Base-by-base conservation (phyloP, 2,113 vertebrate genomes). In the Herpailurus yagouaroundi region DNA sequence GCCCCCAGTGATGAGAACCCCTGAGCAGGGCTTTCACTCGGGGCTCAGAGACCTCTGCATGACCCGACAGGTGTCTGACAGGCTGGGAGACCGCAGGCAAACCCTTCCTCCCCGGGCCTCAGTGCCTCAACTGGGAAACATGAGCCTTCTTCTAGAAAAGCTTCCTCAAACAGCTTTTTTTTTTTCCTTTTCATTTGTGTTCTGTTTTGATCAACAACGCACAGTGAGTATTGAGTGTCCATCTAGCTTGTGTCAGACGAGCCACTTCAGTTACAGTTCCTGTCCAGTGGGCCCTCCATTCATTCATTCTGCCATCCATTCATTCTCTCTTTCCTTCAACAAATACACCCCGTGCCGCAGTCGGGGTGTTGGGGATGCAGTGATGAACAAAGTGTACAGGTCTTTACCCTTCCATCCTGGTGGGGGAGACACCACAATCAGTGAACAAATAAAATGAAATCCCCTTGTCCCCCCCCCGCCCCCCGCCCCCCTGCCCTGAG, bases 361-460 rank as follows among this genome's bases (percentile, higher is more conserved):
- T 36, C 87, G 1, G 38, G 69, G 18, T 5, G 2, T 2, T 1
- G 4, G 33, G 18, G 55, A 27, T 1, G 7, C 29, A 25, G 41
- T 0, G 13, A 3, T 6, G 33, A 81, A 14, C 6, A 18, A 21
- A 14, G 12, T 4, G 21, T 27, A n/a, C 6, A 2, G 0, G 4
- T 23, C 21, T 27, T 23, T 4, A 7, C 10, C n/a, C 36, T 79
- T 23, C 45, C 7, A 0, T 33, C n/a, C 57, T 8, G 2, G 33
- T 10, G 14, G 2, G 1, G 12, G 50, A 50, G 13, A 48, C 41
- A 77, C 41, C 57, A 60, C 74, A 10, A 4, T 5, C 14, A 14
- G 84, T 16, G 13, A 57, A 66, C 50, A 82, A 41, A 48, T 13
- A 21, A 21, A 48, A 21, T 48, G 25, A 57, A 63, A 38, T 8